These are phyloP conservation scores for Ploceus nigricollis DNA, from an alignment of 2,113 vertebrate species.

Conservation along the genomic window DNA sequence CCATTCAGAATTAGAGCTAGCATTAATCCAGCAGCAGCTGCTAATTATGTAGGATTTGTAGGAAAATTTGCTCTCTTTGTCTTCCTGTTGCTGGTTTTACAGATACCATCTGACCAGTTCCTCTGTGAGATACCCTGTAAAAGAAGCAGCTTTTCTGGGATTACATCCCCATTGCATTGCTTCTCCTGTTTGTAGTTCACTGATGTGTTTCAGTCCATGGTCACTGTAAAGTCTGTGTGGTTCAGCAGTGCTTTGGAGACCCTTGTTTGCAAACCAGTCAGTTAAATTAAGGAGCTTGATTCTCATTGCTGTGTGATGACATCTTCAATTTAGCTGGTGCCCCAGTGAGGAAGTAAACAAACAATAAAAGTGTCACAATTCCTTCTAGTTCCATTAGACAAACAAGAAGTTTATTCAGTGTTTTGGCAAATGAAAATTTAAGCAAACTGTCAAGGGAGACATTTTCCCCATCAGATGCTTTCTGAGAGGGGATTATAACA, in stretches of 20 bases:
- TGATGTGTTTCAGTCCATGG: background rate
- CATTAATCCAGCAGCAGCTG: constrained; percentile 36
- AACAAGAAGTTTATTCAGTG: constrained; percentile 60
- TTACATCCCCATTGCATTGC: background rate
- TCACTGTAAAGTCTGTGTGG: background rate
- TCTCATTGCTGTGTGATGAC: constrained; percentile 45
- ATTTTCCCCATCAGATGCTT: constrained; percentile 30
- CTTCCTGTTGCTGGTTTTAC: background rate
- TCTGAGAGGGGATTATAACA: constrained; percentile 49
- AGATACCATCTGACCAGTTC: background rate
- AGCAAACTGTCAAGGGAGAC: constrained; percentile 56
- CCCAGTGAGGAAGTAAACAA: constrained; percentile 59
- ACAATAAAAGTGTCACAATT: constrained; percentile 67
- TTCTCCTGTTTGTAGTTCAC: background rate
- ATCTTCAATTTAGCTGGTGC: constrained; percentile 53
- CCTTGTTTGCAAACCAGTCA: constrained; percentile 44
- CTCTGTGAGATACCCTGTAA: background rate
- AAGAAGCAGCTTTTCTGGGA: constrained; percentile 11
- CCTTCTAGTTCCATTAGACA: constrained; percentile 58
- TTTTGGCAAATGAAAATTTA: constrained; percentile 65
- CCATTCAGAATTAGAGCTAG: background rate
- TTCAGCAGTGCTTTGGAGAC: background rate
- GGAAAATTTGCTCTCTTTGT: constrained; percentile 20
- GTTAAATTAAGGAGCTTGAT: constrained; percentile 54
- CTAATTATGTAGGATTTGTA: constrained; percentile 49